Conservation (phyloP, 2,113 vertebrate species). For the Accipiter cooperii region DNA sequence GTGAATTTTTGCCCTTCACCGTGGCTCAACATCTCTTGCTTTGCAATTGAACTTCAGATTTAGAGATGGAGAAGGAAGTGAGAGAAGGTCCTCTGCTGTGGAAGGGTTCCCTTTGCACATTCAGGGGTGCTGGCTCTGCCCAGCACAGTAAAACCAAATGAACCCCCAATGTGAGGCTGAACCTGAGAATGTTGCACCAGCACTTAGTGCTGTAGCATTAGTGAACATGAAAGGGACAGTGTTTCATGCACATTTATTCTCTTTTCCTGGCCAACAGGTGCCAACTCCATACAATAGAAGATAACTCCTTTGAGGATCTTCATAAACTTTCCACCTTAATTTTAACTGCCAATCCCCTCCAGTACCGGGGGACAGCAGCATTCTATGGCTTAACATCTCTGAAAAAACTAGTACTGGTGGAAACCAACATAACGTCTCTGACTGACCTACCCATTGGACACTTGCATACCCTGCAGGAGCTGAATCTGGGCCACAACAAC, state of each 20-base stretch:
- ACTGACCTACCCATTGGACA: constrained; percentile 67
- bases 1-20: neutral
- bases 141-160: neutral
- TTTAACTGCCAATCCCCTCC: constrained; percentile 74
- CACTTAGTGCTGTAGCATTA: neutral
- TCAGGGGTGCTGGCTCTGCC: neutral
- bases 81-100: neutral
- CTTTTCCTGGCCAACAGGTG: constrained; percentile 60
- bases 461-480: constrained; percentile 60
- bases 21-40: neutral
- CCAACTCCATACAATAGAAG: constrained; percentile 64
- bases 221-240: neutral
- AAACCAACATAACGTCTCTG: constrained; percentile 58
- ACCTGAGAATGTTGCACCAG: neutral
- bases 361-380: constrained; percentile 17
- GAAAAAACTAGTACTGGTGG: constrained; percentile 65
- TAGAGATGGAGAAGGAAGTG: neutral
- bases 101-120: neutral
- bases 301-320: constrained; percentile 66
- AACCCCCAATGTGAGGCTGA: neutral
- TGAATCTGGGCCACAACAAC: constrained; percentile 71
- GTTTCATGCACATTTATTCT: neutral
- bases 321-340: constrained; percentile 66
- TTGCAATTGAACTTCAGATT: neutral
- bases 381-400: constrained; percentile 65